Percentiles rank a stretch among this genome's conserved stretches.
Conservation (phyloP, 2,797 vertebrate genomes). For the Intellagama lesueurii region DNA sequence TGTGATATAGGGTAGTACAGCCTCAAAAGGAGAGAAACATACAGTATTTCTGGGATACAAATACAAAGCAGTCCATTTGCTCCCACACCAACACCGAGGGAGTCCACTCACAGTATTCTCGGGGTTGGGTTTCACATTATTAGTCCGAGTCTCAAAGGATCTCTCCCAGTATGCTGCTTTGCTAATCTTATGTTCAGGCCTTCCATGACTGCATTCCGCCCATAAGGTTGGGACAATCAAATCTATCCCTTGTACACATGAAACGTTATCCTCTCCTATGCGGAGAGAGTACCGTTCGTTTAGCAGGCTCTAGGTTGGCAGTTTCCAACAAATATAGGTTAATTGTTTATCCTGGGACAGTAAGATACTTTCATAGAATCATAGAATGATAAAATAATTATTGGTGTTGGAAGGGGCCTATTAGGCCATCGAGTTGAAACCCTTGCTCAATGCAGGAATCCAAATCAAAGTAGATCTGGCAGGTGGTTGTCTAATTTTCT, state of each 20-base stretch:
- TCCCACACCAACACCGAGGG: not conserved
- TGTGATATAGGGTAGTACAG: not conserved
- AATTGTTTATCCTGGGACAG: not conserved
- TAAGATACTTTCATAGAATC: not conserved
- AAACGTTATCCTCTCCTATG: too few relatives aligned
- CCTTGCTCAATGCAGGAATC: too few relatives aligned
- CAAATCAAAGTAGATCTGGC: too few relatives aligned
- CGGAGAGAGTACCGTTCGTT: not conserved
- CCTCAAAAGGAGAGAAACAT: not conserved
- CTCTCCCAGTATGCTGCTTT: not conserved
- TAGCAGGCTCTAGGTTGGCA: not conserved
- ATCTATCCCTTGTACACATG: not conserved
- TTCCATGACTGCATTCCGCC: too few relatives aligned
- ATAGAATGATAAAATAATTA: too few relatives aligned
- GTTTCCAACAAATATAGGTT: not conserved
- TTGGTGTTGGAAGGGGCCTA: too few relatives aligned
- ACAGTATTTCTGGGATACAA: not conserved
- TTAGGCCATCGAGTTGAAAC: too few relatives aligned
- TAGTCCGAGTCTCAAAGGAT: not conserved
- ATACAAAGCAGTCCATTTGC: not conserved
- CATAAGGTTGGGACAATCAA: not conserved
- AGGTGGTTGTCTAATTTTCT: too few relatives aligned
- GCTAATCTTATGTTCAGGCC: not conserved
- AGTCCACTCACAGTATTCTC: not conserved
- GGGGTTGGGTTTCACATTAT: not conserved